Base-by-base conservation (phyloP, 2,113 vertebrate genomes). In the Eonycteris spelaea region DNA sequence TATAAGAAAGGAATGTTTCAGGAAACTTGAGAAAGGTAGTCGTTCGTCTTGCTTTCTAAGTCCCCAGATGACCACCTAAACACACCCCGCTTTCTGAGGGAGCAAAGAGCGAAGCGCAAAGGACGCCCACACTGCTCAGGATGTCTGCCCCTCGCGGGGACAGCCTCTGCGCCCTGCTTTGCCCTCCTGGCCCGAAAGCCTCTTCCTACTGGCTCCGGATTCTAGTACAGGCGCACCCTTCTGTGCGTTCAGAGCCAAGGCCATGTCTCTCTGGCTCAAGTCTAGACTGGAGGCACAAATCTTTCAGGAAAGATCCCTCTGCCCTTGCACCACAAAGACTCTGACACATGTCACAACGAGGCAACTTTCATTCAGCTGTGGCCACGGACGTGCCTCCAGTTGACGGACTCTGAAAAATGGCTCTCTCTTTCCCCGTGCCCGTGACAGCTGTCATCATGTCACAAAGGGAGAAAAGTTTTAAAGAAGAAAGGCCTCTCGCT, bases 151-250 rank as follows among this genome's bases (percentile, higher is more conserved):
- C 48, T 74, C 8, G 35, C 15, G 13, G 51, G 59, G 43, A 70
- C 28, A 38, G 35, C 43, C 61, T 74, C 35, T 8, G 3, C 7
- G 7, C 33, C 59, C 12, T 26, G 68, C 45, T 95, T 88, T 22
- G 22, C 67, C 67, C 85, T 67, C 43, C 18, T 53, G 57, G 59
- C 65, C 63, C 22, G 51, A 70, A 91, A 88, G n/a, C 55, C 83
- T 92, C 85, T 87, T 90, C 77, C 57, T 30, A 19, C 18, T 3
- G 83, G 74, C 89, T 86, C 73, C 86, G 61, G 71, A 53, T 95
- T 96, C 97, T 91, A 94, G 94, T 97, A 95, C 75, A 96, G 68
- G 48, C 93, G 35, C 57, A n/a, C 91, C 63, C 85, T 96, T 80
- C 33, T 55, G 57, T 53, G 51, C 59, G 93, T 95, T 97, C 96